Evolutionary conservation across 2,888 invertebrate species (phyloP).

Genomic region (Azorinus chamasolen): DNA sequence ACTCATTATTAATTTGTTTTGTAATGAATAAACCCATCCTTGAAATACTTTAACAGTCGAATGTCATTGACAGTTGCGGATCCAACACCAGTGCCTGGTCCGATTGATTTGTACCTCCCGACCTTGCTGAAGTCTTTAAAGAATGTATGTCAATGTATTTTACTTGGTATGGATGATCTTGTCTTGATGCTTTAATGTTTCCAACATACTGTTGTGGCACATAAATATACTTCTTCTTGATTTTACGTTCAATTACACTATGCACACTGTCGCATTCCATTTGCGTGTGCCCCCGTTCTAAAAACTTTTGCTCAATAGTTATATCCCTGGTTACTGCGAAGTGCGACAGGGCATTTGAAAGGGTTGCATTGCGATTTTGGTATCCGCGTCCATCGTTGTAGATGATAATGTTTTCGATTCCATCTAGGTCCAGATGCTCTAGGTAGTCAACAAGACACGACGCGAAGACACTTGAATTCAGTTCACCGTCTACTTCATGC

Average conservation of each 20-base stretch:
- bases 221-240: constrained; percentile 40
- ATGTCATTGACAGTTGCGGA: too few relatives aligned
- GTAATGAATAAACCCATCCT: too few relatives aligned
- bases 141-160: constrained; percentile 39
- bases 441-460: constrained; percentile 38
- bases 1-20: too few relatives aligned
- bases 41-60: too few relatives aligned
- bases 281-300: constrained; percentile 60
- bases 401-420: constrained; percentile 38
- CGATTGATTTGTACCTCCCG: too few relatives aligned
- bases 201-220: constrained; percentile 34
- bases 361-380: too few relatives aligned
- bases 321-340: constrained; percentile 26
- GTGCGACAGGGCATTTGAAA: constrained; percentile 47
- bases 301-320: constrained; percentile 49
- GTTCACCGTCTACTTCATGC: constrained; percentile 57
- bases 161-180: constrained; percentile 37
- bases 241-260: constrained; percentile 47
- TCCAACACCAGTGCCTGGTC: too few relatives aligned
- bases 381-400: too few relatives aligned
- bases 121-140: constrained; percentile 28
- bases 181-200: too few relatives aligned
- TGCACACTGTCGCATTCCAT: constrained; percentile 64
- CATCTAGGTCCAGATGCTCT: constrained; percentile 4
- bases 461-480: constrained; percentile 40